These are phyloP conservation scores for Lithobius niger DNA, from an alignment of 1,140 invertebrate genomes.

Conservation along the genomic window DNA sequence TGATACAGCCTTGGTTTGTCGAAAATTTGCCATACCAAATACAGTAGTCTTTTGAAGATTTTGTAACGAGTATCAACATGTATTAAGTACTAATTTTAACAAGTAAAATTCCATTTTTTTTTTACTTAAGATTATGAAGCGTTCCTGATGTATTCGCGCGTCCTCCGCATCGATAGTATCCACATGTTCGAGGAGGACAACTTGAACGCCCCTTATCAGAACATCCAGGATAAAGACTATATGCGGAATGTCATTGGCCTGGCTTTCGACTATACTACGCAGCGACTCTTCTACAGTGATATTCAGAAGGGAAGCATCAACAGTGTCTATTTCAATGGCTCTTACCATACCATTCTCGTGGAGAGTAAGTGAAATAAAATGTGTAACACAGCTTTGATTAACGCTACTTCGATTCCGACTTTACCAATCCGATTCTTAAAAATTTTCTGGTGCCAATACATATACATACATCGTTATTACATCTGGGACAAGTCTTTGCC, in stretches of 20 bases:
- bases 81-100: background rate
- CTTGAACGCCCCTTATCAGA: conserved; percentile 56
- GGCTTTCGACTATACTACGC: conserved; percentile 55
- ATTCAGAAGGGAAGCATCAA: conserved; percentile 71
- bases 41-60: too few species aligned
- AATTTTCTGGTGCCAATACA: too few species aligned
- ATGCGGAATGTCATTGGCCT: conserved; percentile 75
- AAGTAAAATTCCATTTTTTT: conserved; percentile 8
- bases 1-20: too few species aligned
- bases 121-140: conserved; percentile 47
- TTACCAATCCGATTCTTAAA: too few species aligned
- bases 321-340: conserved; percentile 67
- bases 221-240: conserved; percentile 51
- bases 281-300: conserved; percentile 70
- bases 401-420: conserved; percentile 1
- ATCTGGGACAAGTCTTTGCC: too few species aligned
- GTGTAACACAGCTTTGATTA: background rate
- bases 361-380: conserved; percentile 46
- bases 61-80: background rate
- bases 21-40: too few species aligned
- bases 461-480: too few species aligned
- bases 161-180: conserved; percentile 57
- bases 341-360: conserved; percentile 49
- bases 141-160: conserved; percentile 60
- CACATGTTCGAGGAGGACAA: conserved; percentile 52